Conservation (phyloP, 2,797 vertebrate species). For the Acipenser oxyrinchus region DNA sequence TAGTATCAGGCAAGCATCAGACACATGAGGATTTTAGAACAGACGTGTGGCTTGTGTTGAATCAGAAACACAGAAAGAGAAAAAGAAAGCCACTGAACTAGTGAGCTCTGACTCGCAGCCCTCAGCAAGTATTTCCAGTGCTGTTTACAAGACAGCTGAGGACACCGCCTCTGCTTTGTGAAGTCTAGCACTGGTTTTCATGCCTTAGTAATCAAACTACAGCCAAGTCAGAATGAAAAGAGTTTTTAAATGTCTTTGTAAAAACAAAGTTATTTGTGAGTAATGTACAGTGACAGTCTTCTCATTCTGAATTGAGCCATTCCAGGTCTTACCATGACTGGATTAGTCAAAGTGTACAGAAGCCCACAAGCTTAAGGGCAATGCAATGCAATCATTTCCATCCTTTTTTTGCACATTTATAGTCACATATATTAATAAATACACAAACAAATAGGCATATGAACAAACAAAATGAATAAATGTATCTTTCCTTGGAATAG, state of each 20-base stretch:
- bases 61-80: conserved; percentile 39
- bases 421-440: too few relatives aligned
- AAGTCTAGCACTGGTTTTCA: conserved; percentile 14
- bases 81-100: conserved; percentile 45
- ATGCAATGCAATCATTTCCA: too few relatives aligned
- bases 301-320: too few relatives aligned
- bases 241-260: neutral
- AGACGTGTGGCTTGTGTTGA: conserved; percentile 55
- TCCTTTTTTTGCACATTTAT: too few relatives aligned
- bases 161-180: too few relatives aligned
- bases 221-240: conserved; percentile 25
- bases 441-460: too few relatives aligned
- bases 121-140: conserved; percentile 38
- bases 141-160: conserved; percentile 42
- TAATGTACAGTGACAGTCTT: conserved; percentile 12
- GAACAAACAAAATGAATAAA: too few relatives aligned
- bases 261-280: too few relatives aligned
- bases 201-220: conserved; percentile 31
- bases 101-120: conserved; percentile 17
- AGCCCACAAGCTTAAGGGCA: too few relatives aligned
- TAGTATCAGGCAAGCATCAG: conserved; percentile 78
- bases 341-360: too few relatives aligned
- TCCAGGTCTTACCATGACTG: too few relatives aligned
- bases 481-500: too few relatives aligned
- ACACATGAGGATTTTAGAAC: conserved; percentile 76